Base-by-base conservation (phyloP, 2,113 vertebrate species). In the Motacilla tschutschensis region DNA sequence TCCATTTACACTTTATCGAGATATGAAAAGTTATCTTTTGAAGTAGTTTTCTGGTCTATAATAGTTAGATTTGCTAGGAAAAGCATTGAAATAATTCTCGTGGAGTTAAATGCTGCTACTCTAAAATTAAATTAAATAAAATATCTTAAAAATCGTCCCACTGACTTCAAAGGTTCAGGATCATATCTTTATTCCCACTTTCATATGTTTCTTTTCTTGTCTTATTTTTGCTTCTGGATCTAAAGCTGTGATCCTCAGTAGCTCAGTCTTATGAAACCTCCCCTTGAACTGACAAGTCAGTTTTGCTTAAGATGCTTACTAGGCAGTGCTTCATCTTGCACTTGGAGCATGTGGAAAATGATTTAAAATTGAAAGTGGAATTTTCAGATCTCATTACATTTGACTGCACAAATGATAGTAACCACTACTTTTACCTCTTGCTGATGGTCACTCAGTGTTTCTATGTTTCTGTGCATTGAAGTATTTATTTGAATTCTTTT, bases 301-400 rank as follows among this genome's bases (percentile, higher is more conserved):
- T 89, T 91, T 89, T 92, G 79, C 76, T 79, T 73, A 54, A 50
- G 83, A 46, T 85, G 72, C 82, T 92, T 79, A n/a, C 46, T 67
- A 55, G 71, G 71, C 58, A 82, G 47, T 79, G 63, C 41, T 89
- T 79, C 35, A 28, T 53, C 43, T 79, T 75, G n/a, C 38, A 60
- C 67, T 69, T 65, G 43, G 40, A 73, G 47, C 17, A 26, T 62
- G 38, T 4, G 3, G 51, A 70, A 87, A 62, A 85, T 25, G 4
- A 33, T 29, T 74, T 77, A 63, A 89, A 87, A 77, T 55, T 85
- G n/a, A 22, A 94, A 62, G 35, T 29, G 54, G 21, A 36, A 31
- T 85, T 89, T 87, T 77, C 55, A 79, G 28, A 41, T 79, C n/a
- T 64, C 25, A 22, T 57, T 19, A 5, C 43, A 38, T 91, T 48